Evolutionary conservation across 2,797 vertebrate species (phyloP), one percentile per base, ranked within the genome.

Genomic region (Poliocrania exsul): DNA sequence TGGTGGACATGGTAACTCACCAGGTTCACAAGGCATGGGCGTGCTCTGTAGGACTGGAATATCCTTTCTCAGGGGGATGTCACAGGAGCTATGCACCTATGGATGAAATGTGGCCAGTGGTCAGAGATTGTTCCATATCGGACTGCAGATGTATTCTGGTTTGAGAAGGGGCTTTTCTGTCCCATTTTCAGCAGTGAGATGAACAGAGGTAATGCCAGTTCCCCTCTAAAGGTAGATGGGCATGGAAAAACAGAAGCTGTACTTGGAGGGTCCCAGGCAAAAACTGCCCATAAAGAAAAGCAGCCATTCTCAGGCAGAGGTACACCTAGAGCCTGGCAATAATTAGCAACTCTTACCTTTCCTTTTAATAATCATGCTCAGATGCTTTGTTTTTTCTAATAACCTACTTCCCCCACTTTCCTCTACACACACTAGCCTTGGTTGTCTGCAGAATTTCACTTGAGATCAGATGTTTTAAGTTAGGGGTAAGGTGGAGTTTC

Each of bases 21-120:
- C 66, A 81, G 70, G 40, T 92, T 97, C 95, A 58, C 70, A 93
- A 78, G 66, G 49, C 53, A 88, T 37, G 62, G 74, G 62, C 31
- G 62, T 3, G 12, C 46, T 87, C 77, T 75, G 69, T 86, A 67
- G 62, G 83, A 69, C 90, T 96, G 93, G 84, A 90, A 75, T 62
- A 56, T 61, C 47, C 28, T 66, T 58, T 56, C 35, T 88, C 81
- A 92, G 91, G 71, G 75, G 44, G 46, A 38, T 71, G 18, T 73
- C 44, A 78, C 44, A 75, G 65, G 42, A 75, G n/a, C 65, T 5
- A 2, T 69, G 42, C 37, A 10, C 13, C 46, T 50, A 28, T 66
- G 37, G 19, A 58, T 51, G 54, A 90, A 79, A 86, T 35, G 38
- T 47, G 33, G 56, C 44, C 51, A 56, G 25, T 69, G 51, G 38